Percentiles rank a stretch among this genome's conserved stretches.
These are phyloP conservation scores for Tiliqua scincoides DNA, from an alignment of 2,113 vertebrate genomes.

Conservation along the genomic window DNA sequence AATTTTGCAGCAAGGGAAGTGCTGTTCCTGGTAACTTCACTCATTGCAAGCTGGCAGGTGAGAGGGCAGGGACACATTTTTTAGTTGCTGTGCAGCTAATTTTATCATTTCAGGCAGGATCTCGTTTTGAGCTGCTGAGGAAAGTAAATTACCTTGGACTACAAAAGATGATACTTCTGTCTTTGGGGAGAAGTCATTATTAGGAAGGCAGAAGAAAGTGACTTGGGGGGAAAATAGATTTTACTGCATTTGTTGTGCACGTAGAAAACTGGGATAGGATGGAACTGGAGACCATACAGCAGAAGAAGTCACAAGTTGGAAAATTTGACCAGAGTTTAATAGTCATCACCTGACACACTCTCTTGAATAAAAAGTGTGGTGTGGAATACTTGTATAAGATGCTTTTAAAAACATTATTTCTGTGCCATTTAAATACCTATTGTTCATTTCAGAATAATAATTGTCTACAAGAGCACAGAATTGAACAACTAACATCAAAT, in stretches of 20 bases:
- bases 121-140: slow-evolving; percentile 16
- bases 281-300: background rate
- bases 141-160: slow-evolving; percentile 27
- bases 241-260: background rate
- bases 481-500: slow-evolving; percentile 62
- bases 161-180: background rate
- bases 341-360: background rate
- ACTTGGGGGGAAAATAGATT: slow-evolving; percentile 13
- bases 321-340: background rate
- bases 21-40: background rate
- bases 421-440: slow-evolving; percentile 44
- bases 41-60: slow-evolving; percentile 12
- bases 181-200: slow-evolving; percentile 10
- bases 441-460: slow-evolving; percentile 74
- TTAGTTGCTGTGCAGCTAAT: slow-evolving; percentile 23
- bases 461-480: slow-evolving; percentile 56
- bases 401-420: background rate
- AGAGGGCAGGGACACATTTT: background rate
- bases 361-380: background rate
- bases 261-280: background rate
- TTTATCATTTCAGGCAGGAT: slow-evolving; percentile 25
- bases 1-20: slow-evolving; percentile 8
- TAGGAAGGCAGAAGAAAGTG: background rate
- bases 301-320: background rate
- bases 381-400: background rate